Evolutionary conservation across 2,888 invertebrate genomes (phyloP), one percentile per base, ranked within the genome.

Genomic region (Incurvaria masculella): DNA sequence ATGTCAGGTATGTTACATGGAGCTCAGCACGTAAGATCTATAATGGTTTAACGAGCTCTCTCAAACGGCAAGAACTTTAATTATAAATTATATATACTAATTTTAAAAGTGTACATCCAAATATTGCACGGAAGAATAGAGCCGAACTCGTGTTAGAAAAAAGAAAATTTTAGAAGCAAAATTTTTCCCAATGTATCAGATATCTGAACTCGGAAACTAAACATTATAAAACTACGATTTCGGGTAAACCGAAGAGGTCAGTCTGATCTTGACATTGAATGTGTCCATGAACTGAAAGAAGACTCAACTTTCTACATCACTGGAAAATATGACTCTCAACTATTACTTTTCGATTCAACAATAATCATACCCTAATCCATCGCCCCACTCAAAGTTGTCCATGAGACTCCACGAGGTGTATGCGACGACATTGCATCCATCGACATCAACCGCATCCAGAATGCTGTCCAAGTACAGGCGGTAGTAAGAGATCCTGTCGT

Each of bases 361-460:
- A 41, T 33, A 21, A 42, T 50, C 47, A 47, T 55, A 64, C 63
- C 57, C 51, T 14, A 57, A 53, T 43, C 73, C 72, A 8, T 14
- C 44, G 3, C 38, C 20, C 72, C 74, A 75, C 53, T 73, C 73
- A 48, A 69, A 73, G 47, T 71, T 72, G 49, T 75, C 74, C 69
- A 75, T 70, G 8, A 75, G 52, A 57, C 66, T 69, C 74, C 74
- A 75, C 5, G 68, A 66, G 1, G 69, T 67, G 43, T 72, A 75
- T 0, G 56, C 49, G 1, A 52, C 44, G 2, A 76, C 64, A 19
- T 69, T 63, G 46, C 68, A 69, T 0, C 61, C 59, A 43, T 73
- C 72, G 16, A 43, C 65, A 61, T 4, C 45, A 2, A 70, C 57
- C 0, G 67, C 63, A 4, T 59, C 54, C 0, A 73, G 33, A 1